phyloP scores from a whole-genome alignment of 2,113 vertebrate species.

The Gavia stellata region DNA sequence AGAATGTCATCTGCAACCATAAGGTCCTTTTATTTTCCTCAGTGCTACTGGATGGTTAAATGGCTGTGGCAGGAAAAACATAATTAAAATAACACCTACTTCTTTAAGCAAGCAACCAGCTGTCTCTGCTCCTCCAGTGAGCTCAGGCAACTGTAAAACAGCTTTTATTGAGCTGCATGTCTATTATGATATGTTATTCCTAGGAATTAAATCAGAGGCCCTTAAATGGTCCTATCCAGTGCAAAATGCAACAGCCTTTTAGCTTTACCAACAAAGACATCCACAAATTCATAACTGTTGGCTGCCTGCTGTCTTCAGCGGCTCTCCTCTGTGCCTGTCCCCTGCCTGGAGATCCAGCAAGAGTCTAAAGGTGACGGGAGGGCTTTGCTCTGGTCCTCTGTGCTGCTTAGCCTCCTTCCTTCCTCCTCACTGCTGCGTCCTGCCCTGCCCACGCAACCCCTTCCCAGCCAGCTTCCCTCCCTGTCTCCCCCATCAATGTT shows the following conservation, averaged over 20 bases:
- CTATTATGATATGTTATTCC: neutral
- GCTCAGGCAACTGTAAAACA: neutral
- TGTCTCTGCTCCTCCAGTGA: neutral
- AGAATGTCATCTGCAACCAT: neutral
- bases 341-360: neutral
- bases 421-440: neutral
- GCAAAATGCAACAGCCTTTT: neutral
- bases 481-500: neutral
- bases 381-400: neutral
- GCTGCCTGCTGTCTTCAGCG: neutral
- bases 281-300: neutral
- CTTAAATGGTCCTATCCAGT: neutral
- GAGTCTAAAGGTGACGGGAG: neutral
- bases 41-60: neutral
- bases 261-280: conserved; percentile 3
- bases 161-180: neutral
- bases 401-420: conserved; percentile 5
- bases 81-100: neutral
- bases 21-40: neutral
- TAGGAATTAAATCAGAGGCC: neutral
- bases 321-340: neutral
- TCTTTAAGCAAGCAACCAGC: neutral
- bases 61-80: neutral
- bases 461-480: neutral
- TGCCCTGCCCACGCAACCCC: neutral